Conservation (phyloP, 2,113 vertebrate species). For the Hirundichthys speculiger region DNA sequence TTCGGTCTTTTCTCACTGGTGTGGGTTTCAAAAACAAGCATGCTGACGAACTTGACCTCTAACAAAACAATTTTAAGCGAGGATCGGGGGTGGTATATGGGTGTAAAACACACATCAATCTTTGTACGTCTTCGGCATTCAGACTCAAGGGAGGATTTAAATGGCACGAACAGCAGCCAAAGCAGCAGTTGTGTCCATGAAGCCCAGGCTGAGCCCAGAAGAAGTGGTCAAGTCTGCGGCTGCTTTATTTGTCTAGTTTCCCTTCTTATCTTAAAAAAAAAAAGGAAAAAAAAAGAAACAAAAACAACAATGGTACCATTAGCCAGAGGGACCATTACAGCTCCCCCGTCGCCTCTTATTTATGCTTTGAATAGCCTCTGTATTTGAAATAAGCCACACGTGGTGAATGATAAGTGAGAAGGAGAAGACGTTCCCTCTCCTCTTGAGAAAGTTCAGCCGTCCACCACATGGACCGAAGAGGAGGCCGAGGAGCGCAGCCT, state of each 20-base stretch:
- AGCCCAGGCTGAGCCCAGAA: conserved; percentile 19
- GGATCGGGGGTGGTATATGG: conserved; percentile 4
- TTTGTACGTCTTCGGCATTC: conserved; percentile 45
- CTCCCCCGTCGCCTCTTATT: conserved; percentile 47
- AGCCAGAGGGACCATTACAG: conserved; percentile 38
- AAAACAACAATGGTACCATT: no score
- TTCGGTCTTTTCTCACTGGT: conserved; percentile 62
- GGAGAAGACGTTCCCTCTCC: conserved; percentile 10
- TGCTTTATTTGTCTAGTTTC: conserved; percentile 22
- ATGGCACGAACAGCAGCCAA: conserved; percentile 11
- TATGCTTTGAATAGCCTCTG: conserved; percentile 59
- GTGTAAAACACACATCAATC: conserved; percentile 58
- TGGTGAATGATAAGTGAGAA: conserved; percentile 31
- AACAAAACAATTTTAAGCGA: conserved; percentile 51
- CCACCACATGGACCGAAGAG: conserved; percentile 31
- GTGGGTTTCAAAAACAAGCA: conserved; percentile 74
- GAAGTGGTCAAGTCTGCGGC: conserved; percentile 24
- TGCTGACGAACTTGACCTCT: conserved; percentile 64
- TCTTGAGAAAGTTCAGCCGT: conserved; percentile 34
- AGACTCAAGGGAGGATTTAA: conserved; percentile 48
- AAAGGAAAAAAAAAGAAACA: no score
- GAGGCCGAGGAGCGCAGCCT: conserved; percentile 18
- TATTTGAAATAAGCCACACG: conserved; percentile 35
- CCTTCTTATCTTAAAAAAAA: conserved; percentile 40
- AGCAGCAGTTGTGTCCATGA: not conserved